Evolutionary conservation across 2,888 invertebrate genomes (phyloP).

Genomic region (Bursaphelenchus okinawaensis): DNA sequence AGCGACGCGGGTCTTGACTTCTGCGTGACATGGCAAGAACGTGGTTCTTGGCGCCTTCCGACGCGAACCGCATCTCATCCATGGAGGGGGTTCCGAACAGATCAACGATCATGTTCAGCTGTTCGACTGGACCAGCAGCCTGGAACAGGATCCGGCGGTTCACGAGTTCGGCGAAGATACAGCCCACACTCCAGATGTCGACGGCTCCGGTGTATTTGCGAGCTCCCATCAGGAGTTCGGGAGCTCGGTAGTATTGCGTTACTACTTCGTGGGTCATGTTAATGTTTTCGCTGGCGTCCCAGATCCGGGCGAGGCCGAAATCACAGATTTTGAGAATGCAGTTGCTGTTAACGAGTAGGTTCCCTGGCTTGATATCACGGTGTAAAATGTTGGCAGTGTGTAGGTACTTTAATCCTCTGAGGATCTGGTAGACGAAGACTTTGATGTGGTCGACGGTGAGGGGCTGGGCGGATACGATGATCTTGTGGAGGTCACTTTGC

Average conservation of each 20-base stretch:
- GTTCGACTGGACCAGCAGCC: conserved; percentile 93
- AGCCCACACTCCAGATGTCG: conserved; percentile 98
- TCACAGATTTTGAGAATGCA: conserved; percentile 99
- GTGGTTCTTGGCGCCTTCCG: conserved; percentile 86
- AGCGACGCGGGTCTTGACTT: conserved; percentile 64
- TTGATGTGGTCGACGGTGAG: conserved; percentile 98
- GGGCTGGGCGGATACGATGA: conserved; percentile 98
- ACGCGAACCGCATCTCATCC: conserved; percentile 94
- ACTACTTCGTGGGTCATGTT: conserved; percentile 99
- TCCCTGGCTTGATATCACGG: conserved; percentile 97
- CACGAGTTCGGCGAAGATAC: conserved; percentile 94
- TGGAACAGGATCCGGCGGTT: conserved; percentile 93
- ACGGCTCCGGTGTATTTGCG: conserved; percentile 84
- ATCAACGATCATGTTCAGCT: conserved; percentile 94
- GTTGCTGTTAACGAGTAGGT: conserved; percentile 96
- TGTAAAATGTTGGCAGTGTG: conserved; percentile 96
- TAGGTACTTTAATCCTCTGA: conserved; percentile 93
- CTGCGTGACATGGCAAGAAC: conserved; percentile 81
- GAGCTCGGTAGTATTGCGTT: conserved; percentile 97
- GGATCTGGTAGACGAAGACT: conserved; percentile 99
- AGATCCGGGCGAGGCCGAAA: conserved; percentile 94
- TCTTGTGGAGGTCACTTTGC: conserved; percentile 99
- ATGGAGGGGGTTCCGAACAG: conserved; percentile 87
- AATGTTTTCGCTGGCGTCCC: conserved; percentile 84
- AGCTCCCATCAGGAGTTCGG: conserved; percentile 97